Percentiles rank a stretch among this genome's conserved stretches.
Conservation (phyloP, 2,888 invertebrate genomes). For the Drosophila suboccidentalis region DNA sequence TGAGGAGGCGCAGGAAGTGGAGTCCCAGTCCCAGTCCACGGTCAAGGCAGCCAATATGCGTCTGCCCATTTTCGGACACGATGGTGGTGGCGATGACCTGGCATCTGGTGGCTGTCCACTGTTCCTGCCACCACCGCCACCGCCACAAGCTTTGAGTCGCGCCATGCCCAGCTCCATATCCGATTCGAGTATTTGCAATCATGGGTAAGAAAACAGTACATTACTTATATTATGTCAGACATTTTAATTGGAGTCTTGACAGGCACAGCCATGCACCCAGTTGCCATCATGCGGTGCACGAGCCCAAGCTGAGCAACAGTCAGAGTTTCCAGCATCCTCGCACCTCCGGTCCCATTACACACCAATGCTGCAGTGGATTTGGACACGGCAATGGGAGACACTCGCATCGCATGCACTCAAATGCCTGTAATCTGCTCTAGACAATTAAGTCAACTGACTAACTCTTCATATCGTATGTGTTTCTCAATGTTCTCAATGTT, state of each 20-base stretch:
- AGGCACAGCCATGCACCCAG: slow-evolving; percentile 72
- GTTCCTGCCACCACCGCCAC: slow-evolving; percentile 79
- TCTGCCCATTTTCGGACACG: slow-evolving; percentile 68
- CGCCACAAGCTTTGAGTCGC: slow-evolving; percentile 47
- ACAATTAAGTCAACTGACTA: not conserved
- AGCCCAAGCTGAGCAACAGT: slow-evolving; percentile 82
- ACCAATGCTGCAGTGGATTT: slow-evolving; percentile 84
- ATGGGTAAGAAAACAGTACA: slow-evolving; percentile 72
- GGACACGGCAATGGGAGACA: slow-evolving; percentile 83
- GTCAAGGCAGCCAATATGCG: slow-evolving; percentile 78
- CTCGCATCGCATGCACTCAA: slow-evolving; percentile 84
- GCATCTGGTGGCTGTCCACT: slow-evolving; percentile 77
- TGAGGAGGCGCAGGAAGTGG: slow-evolving; percentile 84
- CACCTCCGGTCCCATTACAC: slow-evolving; percentile 76
- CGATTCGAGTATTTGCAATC: slow-evolving; percentile 83
- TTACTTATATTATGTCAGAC: not conserved
- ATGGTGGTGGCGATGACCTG: slow-evolving; percentile 53
- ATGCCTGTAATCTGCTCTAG: slow-evolving; percentile 84
- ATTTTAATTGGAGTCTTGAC: not conserved
- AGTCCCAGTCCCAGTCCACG: slow-evolving; percentile 80
- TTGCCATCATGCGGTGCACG: slow-evolving; percentile 72
- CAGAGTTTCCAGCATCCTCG: slow-evolving; percentile 84
- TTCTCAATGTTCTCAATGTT: slow-evolving; percentile 58
- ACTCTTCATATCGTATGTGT: slow-evolving; percentile 17
- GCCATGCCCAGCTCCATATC: slow-evolving; percentile 83